phyloP scores from a whole-genome alignment of 2,888 invertebrate genomes.

The Aphrophora alni region DNA sequence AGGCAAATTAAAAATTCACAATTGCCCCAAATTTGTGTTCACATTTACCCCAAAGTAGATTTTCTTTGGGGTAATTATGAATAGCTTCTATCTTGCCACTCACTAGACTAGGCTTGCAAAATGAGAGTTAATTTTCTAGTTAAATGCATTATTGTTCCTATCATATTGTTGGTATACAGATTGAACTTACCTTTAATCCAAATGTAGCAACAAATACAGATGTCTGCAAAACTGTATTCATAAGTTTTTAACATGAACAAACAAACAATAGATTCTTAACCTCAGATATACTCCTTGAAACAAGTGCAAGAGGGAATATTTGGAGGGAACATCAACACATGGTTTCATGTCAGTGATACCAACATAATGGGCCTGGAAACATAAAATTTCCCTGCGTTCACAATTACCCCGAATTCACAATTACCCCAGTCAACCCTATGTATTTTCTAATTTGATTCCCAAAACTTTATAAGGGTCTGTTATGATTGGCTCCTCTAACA shows the following conservation, averaged over 20 bases:
- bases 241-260: background rate
- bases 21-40: constrained; percentile 4
- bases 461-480: no score
- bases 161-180: background rate
- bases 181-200: constrained; percentile 2
- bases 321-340: constrained; percentile 2
- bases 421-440: constrained; percentile 22
- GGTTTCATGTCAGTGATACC: constrained; percentile 3
- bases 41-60: constrained; percentile 18
- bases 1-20: no score
- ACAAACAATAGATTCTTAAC: background rate
- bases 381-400: constrained; percentile 13
- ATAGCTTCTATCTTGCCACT: no score
- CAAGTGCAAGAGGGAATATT: constrained; percentile 6
- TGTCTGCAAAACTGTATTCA: constrained; percentile 11
- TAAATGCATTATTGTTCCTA: background rate
- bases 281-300: background rate
- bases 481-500: no score
- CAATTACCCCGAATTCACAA: constrained; percentile 21
- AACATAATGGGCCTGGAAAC: constrained; percentile 1
- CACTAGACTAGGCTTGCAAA: background rate
- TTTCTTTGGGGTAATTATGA: no score
- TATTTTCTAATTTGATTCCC: no score
- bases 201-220: background rate
- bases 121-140: constrained; percentile 13